Evolutionary conservation across 2,113 vertebrate species (phyloP), one percentile per base, ranked within the genome.

Genomic region (Sander lucioperca): DNA sequence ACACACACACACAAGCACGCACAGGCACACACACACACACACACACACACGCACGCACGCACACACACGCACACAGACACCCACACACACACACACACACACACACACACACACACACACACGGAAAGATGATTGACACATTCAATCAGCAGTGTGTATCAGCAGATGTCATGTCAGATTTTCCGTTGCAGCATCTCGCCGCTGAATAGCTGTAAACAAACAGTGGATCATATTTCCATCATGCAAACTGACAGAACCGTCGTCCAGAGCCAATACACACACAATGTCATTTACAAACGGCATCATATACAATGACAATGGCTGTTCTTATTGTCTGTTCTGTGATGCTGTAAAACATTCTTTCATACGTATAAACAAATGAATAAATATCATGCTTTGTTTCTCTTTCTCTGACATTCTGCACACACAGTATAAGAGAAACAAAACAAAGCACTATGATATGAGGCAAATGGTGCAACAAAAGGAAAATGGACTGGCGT

Each of bases 111-210:
- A 73, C 70, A 68, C 73, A 74, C 65, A 80, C 63, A 77, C 15
- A 80, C 36, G 71, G 5, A 74, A 1, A 74, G 25, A 69, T 85
- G 84, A 82, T 4, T 80, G 84, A 83, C 87, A 82, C 23, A n/a
- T 79, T 53, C 78, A 65, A 81, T 86, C 85, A 90, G 43, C 57
- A 4, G 63, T 3, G 59, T 80, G 64, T 21, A 72, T 81, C 78
- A 61, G 76, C 70, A 73, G 64, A 61, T 70, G 84, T 86, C 75
- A 63, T 43, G 54, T 80, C 68, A 56, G 3, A 80, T 83, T 86
- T 82, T 79, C 70, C 30, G 47, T 15, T 18, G 50, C 68, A 39
- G 74, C 74, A 43, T 84, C 83, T 84, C 45, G 5, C 15, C 3
- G 21, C 33, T 6, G 54, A 78, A 69, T 82, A 84, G 76, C 74